Evolutionary conservation across 2,797 vertebrate species (phyloP).

Genomic region (Luscinia megarhynchos): DNA sequence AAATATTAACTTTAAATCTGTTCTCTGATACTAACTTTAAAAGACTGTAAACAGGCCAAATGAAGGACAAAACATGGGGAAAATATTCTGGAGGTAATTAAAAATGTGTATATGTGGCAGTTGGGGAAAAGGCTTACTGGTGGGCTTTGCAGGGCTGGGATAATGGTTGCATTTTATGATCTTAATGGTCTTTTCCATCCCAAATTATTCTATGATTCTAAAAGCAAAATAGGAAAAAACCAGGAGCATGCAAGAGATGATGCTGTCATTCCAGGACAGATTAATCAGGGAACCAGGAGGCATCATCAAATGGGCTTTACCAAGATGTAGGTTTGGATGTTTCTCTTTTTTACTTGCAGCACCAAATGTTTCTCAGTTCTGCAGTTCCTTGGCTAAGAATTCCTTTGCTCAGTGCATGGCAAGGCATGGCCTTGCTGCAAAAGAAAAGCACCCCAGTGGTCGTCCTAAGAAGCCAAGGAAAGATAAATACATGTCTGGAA

Average conservation of each 20-base stretch:
- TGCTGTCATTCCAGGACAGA: not conserved
- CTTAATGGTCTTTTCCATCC: not conserved
- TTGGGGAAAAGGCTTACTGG: not conserved
- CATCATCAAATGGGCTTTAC: not conserved
- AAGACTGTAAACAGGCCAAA: not conserved
- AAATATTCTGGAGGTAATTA: not conserved
- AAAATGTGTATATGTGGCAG: not conserved
- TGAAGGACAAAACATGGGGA: not conserved
- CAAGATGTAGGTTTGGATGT: not conserved
- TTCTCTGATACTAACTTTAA: not conserved
- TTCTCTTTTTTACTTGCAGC: not conserved
- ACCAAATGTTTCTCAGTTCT: not conserved
- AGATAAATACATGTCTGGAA: not conserved
- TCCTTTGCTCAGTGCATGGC: fast-evolving
- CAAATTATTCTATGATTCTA: not conserved
- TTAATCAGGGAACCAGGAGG: fast-evolving
- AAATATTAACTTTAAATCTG: not conserved
- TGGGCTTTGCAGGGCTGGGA: not conserved
- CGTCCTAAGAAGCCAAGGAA: not conserved
- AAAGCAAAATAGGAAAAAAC: not conserved
- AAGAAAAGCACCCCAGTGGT: not conserved
- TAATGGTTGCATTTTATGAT: not conserved
- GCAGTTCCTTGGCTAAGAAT: not conserved
- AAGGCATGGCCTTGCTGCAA: not conserved
- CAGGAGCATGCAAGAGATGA: not conserved